A percentile compares a stretch with the other conserved stretches of the same genome.
Conservation (phyloP, 2,888 invertebrate genomes). For the Sminthurinus aureus region DNA sequence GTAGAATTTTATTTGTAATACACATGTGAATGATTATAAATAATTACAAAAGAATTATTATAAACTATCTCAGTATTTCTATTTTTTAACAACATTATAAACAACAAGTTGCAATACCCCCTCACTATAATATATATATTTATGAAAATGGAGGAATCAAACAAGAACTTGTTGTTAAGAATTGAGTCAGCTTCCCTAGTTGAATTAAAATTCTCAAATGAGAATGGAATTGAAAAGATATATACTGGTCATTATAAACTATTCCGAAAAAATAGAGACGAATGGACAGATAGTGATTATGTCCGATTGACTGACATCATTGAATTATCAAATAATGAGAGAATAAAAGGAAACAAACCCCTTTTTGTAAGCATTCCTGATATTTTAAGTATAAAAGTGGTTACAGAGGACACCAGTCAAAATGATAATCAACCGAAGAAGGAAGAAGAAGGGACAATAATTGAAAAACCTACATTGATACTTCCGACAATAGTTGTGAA, state of each 20-base stretch:
- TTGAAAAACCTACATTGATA: neutral
- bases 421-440: no score
- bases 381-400: neutral
- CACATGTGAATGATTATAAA: neutral
- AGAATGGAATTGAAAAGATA: conserved; percentile 8
- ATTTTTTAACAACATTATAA: neutral
- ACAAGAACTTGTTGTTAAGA: conserved; percentile 1
- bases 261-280: neutral
- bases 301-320: neutral
- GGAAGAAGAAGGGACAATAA: no score
- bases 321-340: neutral
- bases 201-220: neutral
- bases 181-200: neutral
- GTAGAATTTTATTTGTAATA: neutral
- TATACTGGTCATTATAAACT: conserved; percentile 1
- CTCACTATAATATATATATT: no score
- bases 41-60: neutral
- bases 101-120: neutral
- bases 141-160: conserved; percentile 4
- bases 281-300: conserved; percentile 10
- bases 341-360: neutral
- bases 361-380: neutral
- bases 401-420: no score
- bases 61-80: neutral
- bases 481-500: neutral